Percentiles rank a stretch among this genome's conserved stretches.
Conservation (phyloP, 92 coral and sea anemone genomes). For the Palythoa heliodiscus region DNA sequence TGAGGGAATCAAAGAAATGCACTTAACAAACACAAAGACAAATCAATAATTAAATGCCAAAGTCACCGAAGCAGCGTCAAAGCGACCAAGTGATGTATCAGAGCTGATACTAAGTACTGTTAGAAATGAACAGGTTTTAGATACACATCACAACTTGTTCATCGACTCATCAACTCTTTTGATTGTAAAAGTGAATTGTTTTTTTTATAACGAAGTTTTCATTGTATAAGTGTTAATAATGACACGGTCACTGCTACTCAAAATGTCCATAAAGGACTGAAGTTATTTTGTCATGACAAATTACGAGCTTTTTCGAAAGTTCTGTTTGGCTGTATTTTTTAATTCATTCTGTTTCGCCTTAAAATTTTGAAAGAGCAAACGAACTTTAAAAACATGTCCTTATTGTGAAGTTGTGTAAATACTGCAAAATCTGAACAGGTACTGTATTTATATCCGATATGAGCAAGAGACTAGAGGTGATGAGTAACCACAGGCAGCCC, state of each 20-base stretch:
- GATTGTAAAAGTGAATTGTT: too few relatives aligned
- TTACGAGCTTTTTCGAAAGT: neutral
- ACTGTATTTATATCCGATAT: neutral
- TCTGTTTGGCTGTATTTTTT: neutral
- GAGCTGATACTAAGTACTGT: neutral
- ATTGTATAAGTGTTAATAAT: neutral
- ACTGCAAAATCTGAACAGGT: neutral
- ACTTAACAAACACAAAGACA: slow-evolving; percentile 9
- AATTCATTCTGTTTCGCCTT: neutral
- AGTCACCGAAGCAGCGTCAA: slow-evolving; percentile 38
- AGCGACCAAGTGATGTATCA: slow-evolving; percentile 5
- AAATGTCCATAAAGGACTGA: neutral
- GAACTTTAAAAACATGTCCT: neutral
- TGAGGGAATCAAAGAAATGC: neutral
- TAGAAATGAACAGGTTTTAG: neutral
- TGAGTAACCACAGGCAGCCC: neutral
- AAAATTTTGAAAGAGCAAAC: neutral
- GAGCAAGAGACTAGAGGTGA: neutral
- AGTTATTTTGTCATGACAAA: neutral
- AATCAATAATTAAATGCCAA: slow-evolving; percentile 42
- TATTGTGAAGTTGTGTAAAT: slow-evolving; percentile 1
- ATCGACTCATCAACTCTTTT: neutral
- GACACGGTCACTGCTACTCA: neutral
- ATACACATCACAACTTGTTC: neutral
- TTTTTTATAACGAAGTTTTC: neutral